Evolutionary conservation across 2,113 vertebrate genomes (phyloP).

Genomic region (Catharus minimus): DNA sequence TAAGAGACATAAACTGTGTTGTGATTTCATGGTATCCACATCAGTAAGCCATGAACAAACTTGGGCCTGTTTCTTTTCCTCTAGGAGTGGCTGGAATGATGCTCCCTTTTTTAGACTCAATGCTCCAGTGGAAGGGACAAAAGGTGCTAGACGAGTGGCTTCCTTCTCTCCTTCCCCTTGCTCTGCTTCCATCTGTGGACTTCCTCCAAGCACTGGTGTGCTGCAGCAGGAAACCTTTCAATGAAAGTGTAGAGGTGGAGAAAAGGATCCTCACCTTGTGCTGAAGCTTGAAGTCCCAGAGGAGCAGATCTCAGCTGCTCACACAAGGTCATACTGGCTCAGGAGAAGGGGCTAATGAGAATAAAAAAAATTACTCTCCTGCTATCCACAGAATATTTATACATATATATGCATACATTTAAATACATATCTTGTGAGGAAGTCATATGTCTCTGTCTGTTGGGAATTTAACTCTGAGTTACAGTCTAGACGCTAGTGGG

Average conservation of each 20-base stretch:
- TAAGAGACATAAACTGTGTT: neutral
- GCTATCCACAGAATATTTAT: constrained; percentile 18
- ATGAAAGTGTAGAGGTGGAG: neutral
- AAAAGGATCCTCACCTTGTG: neutral
- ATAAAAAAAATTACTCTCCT: neutral
- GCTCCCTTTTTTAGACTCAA: neutral
- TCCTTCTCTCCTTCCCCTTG: neutral
- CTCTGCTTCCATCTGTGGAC: neutral
- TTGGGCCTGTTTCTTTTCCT: neutral
- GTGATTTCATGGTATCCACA: neutral
- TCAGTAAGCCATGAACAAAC: neutral
- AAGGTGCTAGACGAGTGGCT: neutral
- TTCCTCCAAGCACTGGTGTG: neutral
- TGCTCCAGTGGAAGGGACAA: neutral
- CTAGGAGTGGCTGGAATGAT: neutral
- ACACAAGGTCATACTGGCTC: neutral
- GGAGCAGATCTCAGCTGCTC: neutral
- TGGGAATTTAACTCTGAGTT: neutral
- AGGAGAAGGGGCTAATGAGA: neutral
- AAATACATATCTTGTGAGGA: neutral
- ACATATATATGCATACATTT: constrained; percentile 31
- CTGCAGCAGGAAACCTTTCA: neutral
- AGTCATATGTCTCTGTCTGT: neutral
- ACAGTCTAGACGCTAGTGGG: accelerated
- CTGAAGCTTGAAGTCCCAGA: neutral